Conservation (phyloP, 2,113 vertebrate species). For the Fulmarus glacialis region DNA sequence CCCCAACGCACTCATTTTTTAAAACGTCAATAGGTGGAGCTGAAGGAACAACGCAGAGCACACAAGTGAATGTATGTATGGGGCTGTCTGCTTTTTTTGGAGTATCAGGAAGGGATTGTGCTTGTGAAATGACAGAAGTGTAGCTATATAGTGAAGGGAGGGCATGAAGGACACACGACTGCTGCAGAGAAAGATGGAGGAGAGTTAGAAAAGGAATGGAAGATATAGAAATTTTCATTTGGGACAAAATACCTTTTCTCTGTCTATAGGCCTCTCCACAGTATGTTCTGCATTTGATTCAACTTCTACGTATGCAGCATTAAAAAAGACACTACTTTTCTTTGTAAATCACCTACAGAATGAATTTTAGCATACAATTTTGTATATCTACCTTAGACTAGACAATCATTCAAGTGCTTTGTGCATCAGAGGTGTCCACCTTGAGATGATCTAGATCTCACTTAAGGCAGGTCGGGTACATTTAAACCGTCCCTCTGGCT, state of each 20-base stretch:
- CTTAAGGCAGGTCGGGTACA: not conserved
- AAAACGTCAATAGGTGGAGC: not conserved
- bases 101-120: not conserved
- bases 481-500: not conserved
- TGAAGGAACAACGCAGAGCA: not conserved
- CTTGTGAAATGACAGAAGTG: not conserved
- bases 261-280: not conserved
- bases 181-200: not conserved
- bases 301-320: not conserved
- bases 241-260: not conserved
- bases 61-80: rapidly evolving
- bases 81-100: not conserved
- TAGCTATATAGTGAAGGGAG: not conserved
- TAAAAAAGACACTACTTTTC: not conserved
- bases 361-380: not conserved
- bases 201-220: not conserved
- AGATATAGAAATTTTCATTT: not conserved
- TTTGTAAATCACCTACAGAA: not conserved
- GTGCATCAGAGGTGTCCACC: not conserved
- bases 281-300: not conserved
- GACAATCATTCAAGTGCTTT: not conserved
- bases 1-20: not conserved
- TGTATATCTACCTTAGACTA: not conserved
- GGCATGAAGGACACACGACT: not conserved
- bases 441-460: not conserved